Evolutionary conservation across 2,888 invertebrate species (phyloP).

Genomic region (Pharmacophagus antenor): DNA sequence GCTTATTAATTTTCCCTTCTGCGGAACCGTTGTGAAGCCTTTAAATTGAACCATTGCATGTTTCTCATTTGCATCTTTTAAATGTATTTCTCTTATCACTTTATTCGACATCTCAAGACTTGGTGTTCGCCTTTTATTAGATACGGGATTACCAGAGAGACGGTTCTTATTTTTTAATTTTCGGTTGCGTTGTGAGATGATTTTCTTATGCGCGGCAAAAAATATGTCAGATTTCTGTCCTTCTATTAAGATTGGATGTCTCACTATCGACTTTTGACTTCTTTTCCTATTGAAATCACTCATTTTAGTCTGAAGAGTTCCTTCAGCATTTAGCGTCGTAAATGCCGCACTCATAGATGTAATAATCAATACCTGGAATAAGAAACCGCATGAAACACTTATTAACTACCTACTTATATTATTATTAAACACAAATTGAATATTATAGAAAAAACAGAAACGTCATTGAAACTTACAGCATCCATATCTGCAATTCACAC

Average conservation of each 20-base stretch:
- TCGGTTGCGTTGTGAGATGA: not conserved
- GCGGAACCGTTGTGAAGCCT: constrained; percentile 9
- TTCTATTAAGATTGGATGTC: not conserved
- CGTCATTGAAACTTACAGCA: not conserved
- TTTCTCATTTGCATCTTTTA: not conserved
- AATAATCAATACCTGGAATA: constrained; percentile 18
- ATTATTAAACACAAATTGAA: not conserved
- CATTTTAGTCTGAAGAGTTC: not conserved
- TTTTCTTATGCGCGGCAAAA: not conserved
- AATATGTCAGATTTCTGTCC: not conserved
- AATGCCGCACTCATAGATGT: constrained; percentile 6
- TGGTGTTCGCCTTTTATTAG: not conserved
- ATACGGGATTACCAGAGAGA: not conserved
- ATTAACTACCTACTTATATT: not conserved
- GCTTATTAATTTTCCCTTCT: constrained; percentile 8
- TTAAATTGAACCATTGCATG: constrained; percentile 5
- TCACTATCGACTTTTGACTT: not conserved
- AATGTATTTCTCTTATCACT: constrained; percentile 12
- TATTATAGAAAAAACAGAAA: not conserved
- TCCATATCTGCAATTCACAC: no score
- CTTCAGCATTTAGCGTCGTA: not conserved
- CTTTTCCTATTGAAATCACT: constrained; percentile 9
- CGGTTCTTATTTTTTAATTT: not conserved
- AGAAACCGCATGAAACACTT: not conserved
- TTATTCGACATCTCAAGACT: constrained; percentile 1